These are phyloP conservation scores for Xanthorhoe designata DNA, from an alignment of 2,888 invertebrate genomes.

Conservation along the genomic window DNA sequence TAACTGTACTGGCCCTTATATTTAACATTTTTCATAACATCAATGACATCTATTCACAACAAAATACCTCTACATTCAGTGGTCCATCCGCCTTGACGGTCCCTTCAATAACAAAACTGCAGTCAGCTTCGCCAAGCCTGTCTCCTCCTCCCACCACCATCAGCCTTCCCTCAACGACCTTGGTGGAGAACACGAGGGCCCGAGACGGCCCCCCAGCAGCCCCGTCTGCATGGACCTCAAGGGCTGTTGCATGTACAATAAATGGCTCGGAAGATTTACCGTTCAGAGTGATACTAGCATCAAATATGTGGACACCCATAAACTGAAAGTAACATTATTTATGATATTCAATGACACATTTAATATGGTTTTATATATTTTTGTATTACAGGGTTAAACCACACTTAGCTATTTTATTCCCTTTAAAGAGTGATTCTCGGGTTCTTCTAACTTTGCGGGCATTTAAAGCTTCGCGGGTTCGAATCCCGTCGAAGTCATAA, in stretches of 20 bases:
- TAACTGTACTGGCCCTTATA: too few species aligned
- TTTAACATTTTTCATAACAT: too few species aligned
- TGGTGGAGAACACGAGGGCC: constrained; percentile 89
- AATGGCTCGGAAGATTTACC: constrained; percentile 85
- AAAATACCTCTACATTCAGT: constrained; percentile 91
- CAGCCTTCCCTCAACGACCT: constrained; percentile 88
- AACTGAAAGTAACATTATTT: constrained; percentile 83
- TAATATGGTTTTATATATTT: too few species aligned
- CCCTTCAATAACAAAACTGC: constrained; percentile 90
- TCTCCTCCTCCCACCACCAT: constrained; percentile 83
- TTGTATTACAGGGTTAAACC: too few species aligned
- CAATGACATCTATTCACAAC: neutral
- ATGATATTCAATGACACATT: too few species aligned
- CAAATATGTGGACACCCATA: constrained; percentile 93
- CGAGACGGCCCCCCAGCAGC: constrained; percentile 89
- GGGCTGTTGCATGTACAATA: constrained; percentile 89
- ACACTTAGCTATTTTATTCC: too few species aligned
- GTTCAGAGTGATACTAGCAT: constrained; percentile 83
- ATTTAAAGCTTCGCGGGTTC: too few species aligned
- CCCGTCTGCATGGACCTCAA: constrained; percentile 90
- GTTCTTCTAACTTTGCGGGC: too few species aligned
- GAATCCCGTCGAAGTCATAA: too few species aligned
- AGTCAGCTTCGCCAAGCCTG: constrained; percentile 89
- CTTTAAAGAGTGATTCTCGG: too few species aligned
- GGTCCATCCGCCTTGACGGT: constrained; percentile 93